Percentiles rank a stretch among this genome's conserved stretches.
Conservation (phyloP, 2,113 vertebrate genomes). For the Capreolus pygargus region DNA sequence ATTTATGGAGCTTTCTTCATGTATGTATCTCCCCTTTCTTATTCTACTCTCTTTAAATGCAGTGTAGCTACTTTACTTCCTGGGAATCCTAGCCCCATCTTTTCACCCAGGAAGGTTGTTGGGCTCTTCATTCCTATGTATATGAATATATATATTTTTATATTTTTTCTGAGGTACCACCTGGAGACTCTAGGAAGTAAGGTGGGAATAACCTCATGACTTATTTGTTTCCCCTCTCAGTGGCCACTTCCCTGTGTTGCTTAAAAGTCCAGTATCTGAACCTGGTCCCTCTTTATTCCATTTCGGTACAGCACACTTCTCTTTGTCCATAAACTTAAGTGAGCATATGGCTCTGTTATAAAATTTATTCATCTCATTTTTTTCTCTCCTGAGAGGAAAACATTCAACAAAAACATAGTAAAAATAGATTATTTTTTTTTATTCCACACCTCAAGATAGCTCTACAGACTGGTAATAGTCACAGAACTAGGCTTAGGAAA, state of each 20-base stretch:
- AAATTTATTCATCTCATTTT: neutral
- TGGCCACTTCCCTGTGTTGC: neutral
- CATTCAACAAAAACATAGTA: neutral
- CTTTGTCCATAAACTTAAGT: neutral
- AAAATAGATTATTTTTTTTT: neutral
- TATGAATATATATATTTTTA: neutral
- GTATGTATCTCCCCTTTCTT: neutral
- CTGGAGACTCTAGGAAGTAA: neutral
- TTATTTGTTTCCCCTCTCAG: neutral
- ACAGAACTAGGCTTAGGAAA: neutral
- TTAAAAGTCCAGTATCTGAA: neutral
- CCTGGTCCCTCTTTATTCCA: neutral
- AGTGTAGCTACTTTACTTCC: neutral
- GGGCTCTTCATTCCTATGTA: neutral
- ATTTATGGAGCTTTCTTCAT: too few relatives aligned
- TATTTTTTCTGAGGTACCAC: neutral
- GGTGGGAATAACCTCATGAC: neutral
- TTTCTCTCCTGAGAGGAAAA: neutral
- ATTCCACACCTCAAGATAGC: neutral
- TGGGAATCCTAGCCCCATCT: neutral
- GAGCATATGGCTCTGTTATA: neutral
- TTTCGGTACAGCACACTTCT: neutral
- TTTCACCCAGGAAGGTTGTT: neutral
- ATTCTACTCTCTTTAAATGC: neutral
- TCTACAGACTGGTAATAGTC: neutral